Evolutionary conservation across 2,888 invertebrate genomes (phyloP), one percentile per base, ranked within the genome.

Genomic region (Eurois occulta): DNA sequence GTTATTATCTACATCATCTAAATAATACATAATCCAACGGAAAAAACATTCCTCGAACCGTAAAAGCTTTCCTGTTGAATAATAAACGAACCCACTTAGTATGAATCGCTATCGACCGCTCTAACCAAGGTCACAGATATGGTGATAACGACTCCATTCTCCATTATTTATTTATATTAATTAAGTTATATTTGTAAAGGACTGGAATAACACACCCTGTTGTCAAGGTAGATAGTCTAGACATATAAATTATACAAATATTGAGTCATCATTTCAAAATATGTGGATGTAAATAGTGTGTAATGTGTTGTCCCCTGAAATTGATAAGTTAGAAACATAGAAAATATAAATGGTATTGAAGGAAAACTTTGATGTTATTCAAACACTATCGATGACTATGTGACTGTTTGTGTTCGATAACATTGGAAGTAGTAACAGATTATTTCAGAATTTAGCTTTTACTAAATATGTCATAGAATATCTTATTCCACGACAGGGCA

Each of bases 31-130:
- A 52, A 38, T 58, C 3, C 24, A 76, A 35, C 11, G 41, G 67
- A 60, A 64, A 74, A 72, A 60, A 72, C 68, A 65, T 48, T 55
- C 46, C 68, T 65, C n/a, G 72, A 66, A 55, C n/a, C n/a, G 70
- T 62, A 24, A 55, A 80, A 77, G 62, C 66, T 74, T 69, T 80
- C 74, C 72, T 64, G 62, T 73, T 80, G 73, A 88, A 88, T 87
- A 87, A 87, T 83, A 78, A 77, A 86, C 62, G 55, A 68, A 28
- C 70, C 82, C 78, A 66, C 75, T 67, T 62, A 28, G 13, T 85
- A 81, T 75, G 75, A 88, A 84, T 77, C 78, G 72, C 76, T 89
- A 91, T 91, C 90, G 90, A 90, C 86, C 84, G 78, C 32, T 69
- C n/a, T 46, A 62, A 48, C 77, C 89, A 89, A 91, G 91, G 91